These are phyloP conservation scores for Nannoperca obscura DNA, from an alignment of 2,797 vertebrate genomes.

Conservation along the genomic window DNA sequence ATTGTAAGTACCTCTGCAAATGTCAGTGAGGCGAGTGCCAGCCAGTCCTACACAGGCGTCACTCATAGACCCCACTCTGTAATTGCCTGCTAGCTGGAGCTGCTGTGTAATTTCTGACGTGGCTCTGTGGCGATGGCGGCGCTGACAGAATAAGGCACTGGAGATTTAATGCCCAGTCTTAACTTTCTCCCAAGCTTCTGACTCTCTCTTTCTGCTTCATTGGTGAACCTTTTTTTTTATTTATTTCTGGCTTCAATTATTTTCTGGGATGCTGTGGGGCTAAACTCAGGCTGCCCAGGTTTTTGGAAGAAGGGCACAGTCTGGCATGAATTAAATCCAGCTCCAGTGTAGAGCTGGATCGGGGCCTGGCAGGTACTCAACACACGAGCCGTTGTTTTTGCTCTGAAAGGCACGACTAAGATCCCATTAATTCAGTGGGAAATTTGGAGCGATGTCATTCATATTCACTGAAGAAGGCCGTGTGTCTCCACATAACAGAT, in stretches of 20 bases:
- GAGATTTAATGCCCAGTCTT: slow-evolving; percentile 71
- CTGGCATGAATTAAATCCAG: slow-evolving; percentile 42
- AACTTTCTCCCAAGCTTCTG: slow-evolving; percentile 46
- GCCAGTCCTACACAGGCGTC: slow-evolving; percentile 64
- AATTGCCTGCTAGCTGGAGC: slow-evolving; percentile 78
- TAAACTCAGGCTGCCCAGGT: slow-evolving; percentile 22
- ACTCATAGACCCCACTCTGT: slow-evolving; percentile 75
- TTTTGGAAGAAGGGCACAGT: slow-evolving; percentile 15
- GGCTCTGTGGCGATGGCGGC: slow-evolving; percentile 54
- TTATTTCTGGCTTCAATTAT: slow-evolving; percentile 53
- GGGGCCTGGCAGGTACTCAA: slow-evolving; percentile 47
- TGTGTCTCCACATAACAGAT: slow-evolving; percentile 76
- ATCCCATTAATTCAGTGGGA: slow-evolving; percentile 67
- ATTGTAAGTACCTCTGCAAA: slow-evolving; percentile 64
- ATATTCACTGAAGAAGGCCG: slow-evolving; percentile 68
- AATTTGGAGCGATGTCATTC: slow-evolving; percentile 61
- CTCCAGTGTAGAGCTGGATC: slow-evolving; percentile 41
- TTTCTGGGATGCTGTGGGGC: slow-evolving; percentile 23
- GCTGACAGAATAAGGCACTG: slow-evolving; percentile 72
- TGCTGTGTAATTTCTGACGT: slow-evolving; percentile 76
- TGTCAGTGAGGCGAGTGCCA: slow-evolving; percentile 62
- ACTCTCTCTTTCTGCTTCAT: slow-evolving; percentile 45
- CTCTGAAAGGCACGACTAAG: slow-evolving; percentile 41
- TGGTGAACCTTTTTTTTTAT: slow-evolving; percentile 38
- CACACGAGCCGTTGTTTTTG: slow-evolving; percentile 35